Conservation (phyloP, 2,797 vertebrate species). For the Pogonophryne albipinna region DNA sequence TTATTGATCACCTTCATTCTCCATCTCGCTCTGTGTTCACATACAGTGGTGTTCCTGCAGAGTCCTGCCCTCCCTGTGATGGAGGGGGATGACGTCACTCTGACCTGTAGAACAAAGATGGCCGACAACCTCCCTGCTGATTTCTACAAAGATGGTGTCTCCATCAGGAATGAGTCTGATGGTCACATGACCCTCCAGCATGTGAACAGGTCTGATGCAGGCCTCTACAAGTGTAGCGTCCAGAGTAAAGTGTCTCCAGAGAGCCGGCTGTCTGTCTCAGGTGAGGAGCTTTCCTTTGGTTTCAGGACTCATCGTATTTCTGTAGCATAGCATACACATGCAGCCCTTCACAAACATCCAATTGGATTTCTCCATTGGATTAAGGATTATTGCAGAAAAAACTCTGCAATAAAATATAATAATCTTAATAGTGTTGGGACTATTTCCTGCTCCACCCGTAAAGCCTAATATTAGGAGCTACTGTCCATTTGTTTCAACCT, state of each 20-base stretch:
- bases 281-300: background rate
- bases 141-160: background rate
- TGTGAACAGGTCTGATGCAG: constrained; percentile 1
- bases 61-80: background rate
- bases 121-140: background rate
- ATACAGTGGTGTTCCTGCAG: background rate
- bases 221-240: background rate
- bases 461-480: too few relatives aligned
- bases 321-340: too few relatives aligned
- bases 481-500: too few relatives aligned
- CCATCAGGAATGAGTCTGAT: background rate
- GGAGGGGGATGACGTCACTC: background rate
- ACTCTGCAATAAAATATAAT: too few relatives aligned
- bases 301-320: too few relatives aligned
- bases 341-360: too few relatives aligned
- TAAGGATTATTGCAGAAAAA: too few relatives aligned
- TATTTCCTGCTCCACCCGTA: too few relatives aligned
- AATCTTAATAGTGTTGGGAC: too few relatives aligned
- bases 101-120: background rate
- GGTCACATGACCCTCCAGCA: background rate
- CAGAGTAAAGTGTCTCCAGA: background rate
- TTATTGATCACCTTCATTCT: too few relatives aligned
- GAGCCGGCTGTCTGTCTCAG: constrained; percentile 2
- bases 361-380: too few relatives aligned
- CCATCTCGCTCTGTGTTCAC: background rate